Evolutionary conservation across 2,797 vertebrate species (phyloP).

Genomic region (Spheniscus humboldti): DNA sequence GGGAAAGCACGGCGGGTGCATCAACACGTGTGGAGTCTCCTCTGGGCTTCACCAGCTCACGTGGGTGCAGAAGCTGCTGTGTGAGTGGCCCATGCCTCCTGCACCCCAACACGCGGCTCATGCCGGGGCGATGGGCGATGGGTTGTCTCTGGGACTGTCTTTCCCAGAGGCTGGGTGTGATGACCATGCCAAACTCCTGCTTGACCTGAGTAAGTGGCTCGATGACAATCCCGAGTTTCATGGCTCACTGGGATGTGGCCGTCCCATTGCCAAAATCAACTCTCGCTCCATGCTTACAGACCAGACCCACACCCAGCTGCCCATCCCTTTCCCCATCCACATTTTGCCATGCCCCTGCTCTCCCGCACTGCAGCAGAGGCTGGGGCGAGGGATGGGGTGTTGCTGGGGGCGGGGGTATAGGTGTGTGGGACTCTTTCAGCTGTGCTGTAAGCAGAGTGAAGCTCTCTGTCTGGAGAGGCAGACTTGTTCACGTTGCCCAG

Average conservation of each 20-base stretch:
- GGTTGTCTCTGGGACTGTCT: background rate
- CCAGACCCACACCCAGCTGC: background rate
- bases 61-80: background rate
- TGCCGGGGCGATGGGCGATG: rapidly evolving
- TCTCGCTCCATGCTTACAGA: background rate
- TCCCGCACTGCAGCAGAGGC: background rate
- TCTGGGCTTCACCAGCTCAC: background rate
- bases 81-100: background rate
- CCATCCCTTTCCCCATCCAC: background rate
- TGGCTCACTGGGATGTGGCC: background rate
- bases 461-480: background rate
- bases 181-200: background rate
- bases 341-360: background rate
- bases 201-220: background rate
- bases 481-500: background rate
- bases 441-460: background rate
- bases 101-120: rapidly evolving
- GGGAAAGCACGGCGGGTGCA: background rate
- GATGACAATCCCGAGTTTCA: background rate
- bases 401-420: background rate
- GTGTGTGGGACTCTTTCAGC: background rate
- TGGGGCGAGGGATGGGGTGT: background rate
- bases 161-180: background rate
- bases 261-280: background rate
- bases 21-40: rapidly evolving